A percentile compares a stretch with the other conserved stretches of the same genome.
These are phyloP conservation scores for Luidia sarsii DNA, from an alignment of 53 echinoderm and acorn worm genomes.

Conservation along the genomic window DNA sequence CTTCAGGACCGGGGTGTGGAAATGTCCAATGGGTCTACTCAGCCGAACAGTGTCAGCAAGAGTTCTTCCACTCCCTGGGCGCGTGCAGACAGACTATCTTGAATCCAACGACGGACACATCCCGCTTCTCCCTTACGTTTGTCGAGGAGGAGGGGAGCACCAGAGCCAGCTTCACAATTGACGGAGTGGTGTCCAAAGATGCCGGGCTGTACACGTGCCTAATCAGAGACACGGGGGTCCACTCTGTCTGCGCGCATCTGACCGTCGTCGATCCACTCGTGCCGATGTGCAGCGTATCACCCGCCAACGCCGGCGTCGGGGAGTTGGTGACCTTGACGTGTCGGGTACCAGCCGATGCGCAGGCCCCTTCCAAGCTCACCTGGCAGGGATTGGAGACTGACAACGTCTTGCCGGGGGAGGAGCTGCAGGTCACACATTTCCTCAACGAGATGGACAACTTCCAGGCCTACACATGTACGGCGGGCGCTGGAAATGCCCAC, in stretches of 20 bases:
- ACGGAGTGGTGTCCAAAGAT: not conserved
- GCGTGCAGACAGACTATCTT: no score
- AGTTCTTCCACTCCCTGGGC: not conserved
- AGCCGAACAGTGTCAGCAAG: not conserved
- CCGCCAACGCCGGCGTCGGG: constrained; percentile 10
- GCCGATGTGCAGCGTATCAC: constrained; percentile 3
- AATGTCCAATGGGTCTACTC: constrained; percentile 10
- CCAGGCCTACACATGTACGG: constrained; percentile 11
- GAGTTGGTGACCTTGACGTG: constrained; percentile 1
- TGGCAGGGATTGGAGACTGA: constrained; percentile 36
- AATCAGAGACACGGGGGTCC: not conserved
- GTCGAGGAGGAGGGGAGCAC: not conserved
- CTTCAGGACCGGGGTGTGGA: not conserved
- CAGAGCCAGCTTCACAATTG: not conserved
- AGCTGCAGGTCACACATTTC: not conserved
- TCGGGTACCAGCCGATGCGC: not conserved
- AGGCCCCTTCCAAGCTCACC: constrained; percentile 4
- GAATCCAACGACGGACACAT: not conserved
- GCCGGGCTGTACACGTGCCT: constrained; percentile 11
- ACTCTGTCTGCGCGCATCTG: constrained; percentile 9
- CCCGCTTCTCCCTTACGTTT: constrained; percentile 11
- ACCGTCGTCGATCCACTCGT: constrained; percentile 8
- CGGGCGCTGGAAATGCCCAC: no score
- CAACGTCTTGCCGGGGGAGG: constrained; percentile 4
- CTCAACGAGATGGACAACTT: constrained; percentile 30